phyloP scores from a whole-genome alignment of 2,113 vertebrate genomes.

The Pomatostomus ruficeps region DNA sequence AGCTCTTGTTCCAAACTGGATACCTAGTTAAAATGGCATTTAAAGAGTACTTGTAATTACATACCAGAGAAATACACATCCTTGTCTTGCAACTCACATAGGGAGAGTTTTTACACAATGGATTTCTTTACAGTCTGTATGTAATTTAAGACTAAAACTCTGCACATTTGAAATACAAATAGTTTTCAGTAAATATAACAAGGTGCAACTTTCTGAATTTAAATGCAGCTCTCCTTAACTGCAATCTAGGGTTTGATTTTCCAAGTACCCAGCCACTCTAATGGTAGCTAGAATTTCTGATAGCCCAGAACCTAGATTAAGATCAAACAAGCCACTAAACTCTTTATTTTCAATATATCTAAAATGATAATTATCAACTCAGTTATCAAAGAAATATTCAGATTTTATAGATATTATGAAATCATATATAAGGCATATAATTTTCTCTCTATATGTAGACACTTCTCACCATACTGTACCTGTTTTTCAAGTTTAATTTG shows the following conservation, averaged over 20 bases:
- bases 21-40: conserved; percentile 69
- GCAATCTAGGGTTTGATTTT: neutral
- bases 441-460: neutral
- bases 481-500: conserved; percentile 85
- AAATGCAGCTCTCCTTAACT: neutral
- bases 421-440: neutral
- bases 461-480: conserved; percentile 61
- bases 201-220: neutral
- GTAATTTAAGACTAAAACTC: neutral
- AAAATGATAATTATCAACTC: neutral
- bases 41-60: neutral
- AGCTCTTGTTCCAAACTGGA: conserved; percentile 84
- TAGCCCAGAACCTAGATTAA: neutral
- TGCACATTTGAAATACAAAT: neutral
- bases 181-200: neutral
- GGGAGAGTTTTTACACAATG: neutral
- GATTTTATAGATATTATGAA: neutral
- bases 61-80: neutral
- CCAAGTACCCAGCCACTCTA: neutral
- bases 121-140: neutral
- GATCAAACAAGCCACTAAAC: neutral
- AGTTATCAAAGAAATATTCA: neutral
- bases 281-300: neutral
- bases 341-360: neutral
- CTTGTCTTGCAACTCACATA: neutral